Evolutionary conservation across 2,888 invertebrate genomes (phyloP).

Genomic region (Flexamia atlantica): DNA sequence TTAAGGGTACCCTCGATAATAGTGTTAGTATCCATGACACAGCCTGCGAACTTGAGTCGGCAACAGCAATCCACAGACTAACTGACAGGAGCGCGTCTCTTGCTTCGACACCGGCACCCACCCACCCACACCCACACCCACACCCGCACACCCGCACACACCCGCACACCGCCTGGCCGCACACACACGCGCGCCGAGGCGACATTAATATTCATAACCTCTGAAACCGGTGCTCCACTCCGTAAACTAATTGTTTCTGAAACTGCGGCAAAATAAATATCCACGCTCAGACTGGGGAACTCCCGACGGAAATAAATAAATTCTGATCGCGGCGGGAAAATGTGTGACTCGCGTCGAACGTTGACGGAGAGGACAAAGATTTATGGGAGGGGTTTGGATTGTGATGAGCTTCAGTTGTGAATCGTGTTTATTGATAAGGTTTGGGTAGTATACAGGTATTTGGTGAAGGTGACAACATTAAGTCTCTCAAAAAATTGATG

Average conservation of each 20-base stretch:
- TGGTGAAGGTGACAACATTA: too few species aligned
- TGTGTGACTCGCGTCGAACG: background rate
- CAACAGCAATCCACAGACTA: conserved; percentile 6
- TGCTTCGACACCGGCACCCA: background rate
- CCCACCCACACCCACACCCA: conserved; percentile 11
- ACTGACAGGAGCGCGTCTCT: background rate
- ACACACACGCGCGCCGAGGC: background rate
- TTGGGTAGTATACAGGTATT: too few species aligned
- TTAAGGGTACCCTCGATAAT: conserved; percentile 94
- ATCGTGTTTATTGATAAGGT: too few species aligned
- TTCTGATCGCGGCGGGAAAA: background rate
- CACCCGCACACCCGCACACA: background rate
- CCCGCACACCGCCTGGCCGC: background rate
- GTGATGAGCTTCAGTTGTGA: too few species aligned
- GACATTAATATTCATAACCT: conserved; percentile 53
- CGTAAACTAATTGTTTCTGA: conserved; percentile 56
- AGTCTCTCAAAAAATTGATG: too few species aligned
- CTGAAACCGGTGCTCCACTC: conserved; percentile 39
- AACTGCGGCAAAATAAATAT: conserved; percentile 47
- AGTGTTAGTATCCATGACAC: conserved; percentile 85
- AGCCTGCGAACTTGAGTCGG: background rate
- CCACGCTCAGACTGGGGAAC: background rate
- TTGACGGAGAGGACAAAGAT: too few species aligned
- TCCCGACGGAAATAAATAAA: conserved; percentile 32
- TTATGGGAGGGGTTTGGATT: too few species aligned